Conservation (phyloP, 2,113 vertebrate genomes). For the Gallinago media region DNA sequence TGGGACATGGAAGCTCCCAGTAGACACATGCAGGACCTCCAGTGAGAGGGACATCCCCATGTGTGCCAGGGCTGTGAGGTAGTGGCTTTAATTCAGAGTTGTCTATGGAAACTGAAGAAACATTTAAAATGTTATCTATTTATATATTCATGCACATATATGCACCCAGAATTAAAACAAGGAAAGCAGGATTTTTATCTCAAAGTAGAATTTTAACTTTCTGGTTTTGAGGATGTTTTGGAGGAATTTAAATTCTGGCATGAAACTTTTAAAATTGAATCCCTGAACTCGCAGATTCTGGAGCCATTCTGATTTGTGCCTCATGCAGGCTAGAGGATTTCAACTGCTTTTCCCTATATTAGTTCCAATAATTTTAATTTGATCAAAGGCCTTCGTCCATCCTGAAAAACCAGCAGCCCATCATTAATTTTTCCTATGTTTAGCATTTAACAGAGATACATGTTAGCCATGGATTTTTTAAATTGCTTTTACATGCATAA, state of each 20-base stretch:
- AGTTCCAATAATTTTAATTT: neutral
- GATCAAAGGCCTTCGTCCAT: neutral
- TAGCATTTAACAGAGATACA: neutral
- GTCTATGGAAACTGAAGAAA: neutral
- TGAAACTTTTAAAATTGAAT: neutral
- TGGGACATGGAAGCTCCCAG: rapidly evolving
- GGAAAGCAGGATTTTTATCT: neutral
- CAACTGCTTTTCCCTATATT: neutral
- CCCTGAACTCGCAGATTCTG: neutral
- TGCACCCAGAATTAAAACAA: neutral
- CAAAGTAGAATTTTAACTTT: neutral
- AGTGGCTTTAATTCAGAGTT: neutral
- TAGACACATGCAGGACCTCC: neutral
- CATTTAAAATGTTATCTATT: neutral
- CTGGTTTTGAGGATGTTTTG: neutral
- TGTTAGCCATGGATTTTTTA: neutral
- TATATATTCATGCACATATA: neutral
- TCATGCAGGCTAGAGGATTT: neutral
- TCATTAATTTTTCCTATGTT: neutral
- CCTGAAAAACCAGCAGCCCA: neutral
- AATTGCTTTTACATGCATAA: neutral
- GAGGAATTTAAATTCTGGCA: neutral
- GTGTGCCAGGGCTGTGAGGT: neutral
- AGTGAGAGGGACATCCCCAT: neutral
- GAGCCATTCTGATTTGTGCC: neutral